A percentile compares a stretch with the other conserved stretches of the same genome.
phyloP scores from a whole-genome alignment of 2,113 vertebrate species.

The Dendrocopos noguchii region DNA sequence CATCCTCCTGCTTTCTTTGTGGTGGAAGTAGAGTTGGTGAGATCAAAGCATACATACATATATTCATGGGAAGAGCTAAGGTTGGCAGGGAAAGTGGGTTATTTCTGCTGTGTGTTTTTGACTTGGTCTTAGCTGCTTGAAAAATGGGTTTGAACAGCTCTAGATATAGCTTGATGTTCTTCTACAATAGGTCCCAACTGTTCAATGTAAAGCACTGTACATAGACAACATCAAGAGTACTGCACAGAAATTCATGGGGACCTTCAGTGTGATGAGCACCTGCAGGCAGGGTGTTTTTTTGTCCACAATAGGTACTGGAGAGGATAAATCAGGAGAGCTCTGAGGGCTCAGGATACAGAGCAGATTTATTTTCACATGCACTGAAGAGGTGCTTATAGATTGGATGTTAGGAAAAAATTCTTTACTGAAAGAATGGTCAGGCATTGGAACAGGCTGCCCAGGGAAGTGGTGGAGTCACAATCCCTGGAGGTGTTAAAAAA shows the following conservation, averaged over 20 bases:
- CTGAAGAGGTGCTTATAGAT: neutral
- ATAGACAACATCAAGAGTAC: neutral
- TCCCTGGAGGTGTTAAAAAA: too few species aligned
- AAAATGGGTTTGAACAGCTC: neutral
- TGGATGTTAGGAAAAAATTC: too few species aligned
- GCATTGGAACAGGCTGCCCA: too few species aligned
- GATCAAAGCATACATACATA: neutral
- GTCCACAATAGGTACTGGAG: neutral
- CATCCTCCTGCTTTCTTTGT: neutral
- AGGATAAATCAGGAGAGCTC: neutral
- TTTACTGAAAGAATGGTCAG: too few species aligned
- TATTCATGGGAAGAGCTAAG: neutral
- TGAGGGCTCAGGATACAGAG: neutral
- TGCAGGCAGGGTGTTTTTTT: accelerated
- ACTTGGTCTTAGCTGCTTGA: neutral
- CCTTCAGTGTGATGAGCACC: accelerated
- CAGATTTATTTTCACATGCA: neutral
- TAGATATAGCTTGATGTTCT: neutral
- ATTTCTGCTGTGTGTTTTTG: neutral
- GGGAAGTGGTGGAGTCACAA: too few species aligned
- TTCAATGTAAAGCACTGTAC: neutral
- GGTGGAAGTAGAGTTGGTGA: neutral
- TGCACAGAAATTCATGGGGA: neutral
- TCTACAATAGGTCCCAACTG: neutral
- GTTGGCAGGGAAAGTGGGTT: neutral